Evolutionary conservation across 2,888 invertebrate genomes (phyloP).

Genomic region (Stomorhina lunata): DNA sequence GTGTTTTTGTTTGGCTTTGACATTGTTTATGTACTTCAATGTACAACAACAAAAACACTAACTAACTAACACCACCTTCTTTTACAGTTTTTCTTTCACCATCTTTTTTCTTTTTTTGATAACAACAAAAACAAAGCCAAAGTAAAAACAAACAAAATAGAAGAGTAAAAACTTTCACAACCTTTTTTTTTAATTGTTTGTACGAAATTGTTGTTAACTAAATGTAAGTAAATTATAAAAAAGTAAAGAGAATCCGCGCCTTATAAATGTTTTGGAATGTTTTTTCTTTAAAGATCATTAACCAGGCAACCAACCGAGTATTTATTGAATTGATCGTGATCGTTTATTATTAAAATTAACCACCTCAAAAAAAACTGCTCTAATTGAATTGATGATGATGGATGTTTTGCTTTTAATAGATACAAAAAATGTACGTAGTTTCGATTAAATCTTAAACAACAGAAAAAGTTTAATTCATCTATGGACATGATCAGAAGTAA

Average conservation of each 20-base stretch:
- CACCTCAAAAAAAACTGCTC: conserved; percentile 11
- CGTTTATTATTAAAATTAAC: conserved; percentile 29
- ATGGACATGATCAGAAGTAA: too few species aligned
- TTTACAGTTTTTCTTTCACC: not conserved
- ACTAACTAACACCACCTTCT: not conserved
- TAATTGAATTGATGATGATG: conserved; percentile 27
- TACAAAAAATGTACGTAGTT: not conserved
- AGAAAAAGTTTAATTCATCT: not conserved
- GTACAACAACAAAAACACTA: not conserved
- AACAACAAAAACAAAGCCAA: not conserved
- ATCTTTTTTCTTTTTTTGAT: not conserved
- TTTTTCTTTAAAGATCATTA: too few species aligned
- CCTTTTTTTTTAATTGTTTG: conserved; percentile 45
- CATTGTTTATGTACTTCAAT: not conserved
- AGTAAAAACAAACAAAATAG: not conserved
- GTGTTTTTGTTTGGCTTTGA: not conserved
- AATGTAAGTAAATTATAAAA: not conserved
- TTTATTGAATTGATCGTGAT: not conserved
- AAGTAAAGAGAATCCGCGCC: too few species aligned
- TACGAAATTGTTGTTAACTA: conserved; percentile 10
- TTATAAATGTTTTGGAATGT: too few species aligned
- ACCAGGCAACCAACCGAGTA: too few species aligned
- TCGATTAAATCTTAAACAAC: not conserved
- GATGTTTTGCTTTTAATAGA: conserved; percentile 1
- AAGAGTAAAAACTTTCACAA: conserved; percentile 62